Percentiles rank a stretch among this genome's conserved stretches.
phyloP scores from a whole-genome alignment of 1,140 invertebrate genomes.

The Leptoteleia sp. region DNA sequence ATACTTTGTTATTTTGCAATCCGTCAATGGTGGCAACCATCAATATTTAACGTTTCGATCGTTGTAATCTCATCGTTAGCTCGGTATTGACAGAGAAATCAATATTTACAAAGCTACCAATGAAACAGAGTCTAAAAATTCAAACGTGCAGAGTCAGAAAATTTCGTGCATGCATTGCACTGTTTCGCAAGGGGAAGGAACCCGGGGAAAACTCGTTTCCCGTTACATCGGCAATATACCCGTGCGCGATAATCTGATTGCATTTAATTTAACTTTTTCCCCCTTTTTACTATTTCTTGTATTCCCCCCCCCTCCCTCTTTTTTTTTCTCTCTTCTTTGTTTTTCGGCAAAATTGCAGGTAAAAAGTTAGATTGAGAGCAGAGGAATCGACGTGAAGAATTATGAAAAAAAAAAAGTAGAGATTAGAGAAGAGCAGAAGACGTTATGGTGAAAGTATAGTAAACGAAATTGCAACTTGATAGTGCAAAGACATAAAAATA shows the following conservation, averaged over 20 bases:
- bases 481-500: conserved; percentile 65
- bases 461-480: conserved; percentile 59
- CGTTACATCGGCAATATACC: conserved; percentile 23
- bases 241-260: conserved; percentile 18
- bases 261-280: conserved; percentile 13
- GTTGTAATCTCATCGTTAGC: conserved; percentile 29
- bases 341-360: conserved; percentile 16
- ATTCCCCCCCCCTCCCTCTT: not conserved
- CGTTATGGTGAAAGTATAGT: conserved; percentile 51
- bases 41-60: conserved; percentile 59
- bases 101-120: conserved; percentile 66
- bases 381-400: conserved; percentile 10
- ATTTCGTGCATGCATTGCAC: conserved; percentile 63
- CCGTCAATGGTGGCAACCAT: conserved; percentile 51
- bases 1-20: conserved; percentile 14
- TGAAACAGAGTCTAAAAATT: conserved; percentile 58
- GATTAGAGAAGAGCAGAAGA: conserved; percentile 44
- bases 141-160: conserved; percentile 62
- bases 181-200: conserved; percentile 21
- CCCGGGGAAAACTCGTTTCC: conserved; percentile 28
- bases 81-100: conserved; percentile 48
- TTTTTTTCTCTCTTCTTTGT: conserved; percentile 1
- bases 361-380: conserved; percentile 22
- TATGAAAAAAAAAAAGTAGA: conserved; percentile 40
- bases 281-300: not conserved